Evolutionary conservation across 2,888 invertebrate species (phyloP).

Genomic region (Caenorhabditis virilis): DNA sequence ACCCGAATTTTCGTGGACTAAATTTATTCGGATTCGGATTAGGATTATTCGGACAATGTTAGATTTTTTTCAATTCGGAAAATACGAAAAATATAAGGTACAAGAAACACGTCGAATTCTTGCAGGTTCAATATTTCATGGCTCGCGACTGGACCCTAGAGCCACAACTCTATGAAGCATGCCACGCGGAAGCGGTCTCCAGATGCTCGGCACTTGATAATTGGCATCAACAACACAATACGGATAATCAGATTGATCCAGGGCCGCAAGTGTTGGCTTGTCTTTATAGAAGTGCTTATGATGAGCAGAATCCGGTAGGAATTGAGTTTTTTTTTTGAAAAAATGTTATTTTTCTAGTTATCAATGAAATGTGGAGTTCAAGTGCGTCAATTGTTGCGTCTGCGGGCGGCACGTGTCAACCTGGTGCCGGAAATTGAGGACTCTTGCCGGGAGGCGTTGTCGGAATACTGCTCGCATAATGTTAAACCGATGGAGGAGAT

Average conservation of each 20-base stretch:
- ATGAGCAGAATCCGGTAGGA: constrained; percentile 64
- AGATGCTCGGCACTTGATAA: constrained; percentile 63
- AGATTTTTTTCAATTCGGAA: no score
- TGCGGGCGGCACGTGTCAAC: constrained; percentile 88
- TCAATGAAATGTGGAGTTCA: constrained; percentile 75
- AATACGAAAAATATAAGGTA: no score
- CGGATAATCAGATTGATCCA: constrained; percentile 76
- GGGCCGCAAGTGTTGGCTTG: constrained; percentile 87
- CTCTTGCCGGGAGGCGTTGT: constrained; percentile 84
- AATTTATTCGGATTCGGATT: no score
- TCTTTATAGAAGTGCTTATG: constrained; percentile 77
- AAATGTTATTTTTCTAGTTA: constrained; percentile 69
- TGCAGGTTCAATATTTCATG: constrained; percentile 88
- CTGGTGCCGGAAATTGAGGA: constrained; percentile 92
- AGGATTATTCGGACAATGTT: no score
- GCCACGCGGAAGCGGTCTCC: constrained; percentile 81
- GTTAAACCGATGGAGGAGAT: constrained; percentile 76
- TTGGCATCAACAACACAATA: constrained; percentile 60
- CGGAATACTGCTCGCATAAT: constrained; percentile 81
- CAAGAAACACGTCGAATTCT: no score
- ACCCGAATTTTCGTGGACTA: no score
- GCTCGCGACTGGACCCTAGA: constrained; percentile 91
- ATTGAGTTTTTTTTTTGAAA: neutral
- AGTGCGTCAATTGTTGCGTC: constrained; percentile 87
- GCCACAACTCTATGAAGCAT: constrained; percentile 84